phyloP scores from a whole-genome alignment of 2,113 vertebrate genomes.

The Probosciger aterrimus region DNA sequence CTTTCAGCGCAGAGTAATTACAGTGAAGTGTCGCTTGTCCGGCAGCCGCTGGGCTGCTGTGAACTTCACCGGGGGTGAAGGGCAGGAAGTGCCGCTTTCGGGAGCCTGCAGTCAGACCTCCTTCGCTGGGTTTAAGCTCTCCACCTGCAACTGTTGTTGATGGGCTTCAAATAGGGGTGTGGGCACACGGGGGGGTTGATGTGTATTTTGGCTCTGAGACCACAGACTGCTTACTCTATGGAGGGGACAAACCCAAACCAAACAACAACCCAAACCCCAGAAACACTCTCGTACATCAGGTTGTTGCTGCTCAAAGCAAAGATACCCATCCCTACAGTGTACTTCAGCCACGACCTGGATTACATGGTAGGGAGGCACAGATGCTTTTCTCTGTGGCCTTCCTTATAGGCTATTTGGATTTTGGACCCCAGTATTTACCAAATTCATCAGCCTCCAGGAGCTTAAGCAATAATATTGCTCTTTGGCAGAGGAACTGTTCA shows the following conservation, averaged over 20 bases:
- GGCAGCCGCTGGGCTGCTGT: neutral
- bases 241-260: neutral
- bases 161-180: neutral
- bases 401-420: neutral
- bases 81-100: neutral
- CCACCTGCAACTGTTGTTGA: neutral
- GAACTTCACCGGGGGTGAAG: neutral
- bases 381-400: neutral
- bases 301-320: neutral
- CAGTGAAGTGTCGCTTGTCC: neutral
- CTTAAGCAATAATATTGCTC: neutral
- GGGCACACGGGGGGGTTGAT: neutral
- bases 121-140: neutral
- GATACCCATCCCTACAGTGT: neutral
- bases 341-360: neutral
- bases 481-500: neutral
- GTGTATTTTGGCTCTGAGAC: neutral
- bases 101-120: neutral
- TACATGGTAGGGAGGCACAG: accelerated
- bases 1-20: neutral
- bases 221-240: accelerated
- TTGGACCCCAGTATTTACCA: neutral
- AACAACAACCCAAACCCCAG: neutral
- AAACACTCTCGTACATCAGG: accelerated
- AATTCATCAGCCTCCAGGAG: neutral